Evolutionary conservation across 2,797 vertebrate genomes (phyloP).

Genomic region (Potorous gilbertii): DNA sequence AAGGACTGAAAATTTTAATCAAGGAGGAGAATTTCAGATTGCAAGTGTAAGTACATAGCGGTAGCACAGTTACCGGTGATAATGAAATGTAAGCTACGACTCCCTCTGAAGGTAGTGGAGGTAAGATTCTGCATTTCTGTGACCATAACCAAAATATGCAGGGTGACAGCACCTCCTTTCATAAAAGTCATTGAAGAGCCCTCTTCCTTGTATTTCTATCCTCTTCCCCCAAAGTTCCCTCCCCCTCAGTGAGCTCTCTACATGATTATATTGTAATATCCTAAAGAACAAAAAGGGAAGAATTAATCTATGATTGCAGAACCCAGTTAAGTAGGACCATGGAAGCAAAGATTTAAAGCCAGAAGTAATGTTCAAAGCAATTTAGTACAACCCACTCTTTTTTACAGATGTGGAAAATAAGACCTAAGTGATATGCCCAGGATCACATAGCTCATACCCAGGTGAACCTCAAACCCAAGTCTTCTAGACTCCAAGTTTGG

Average conservation of each 20-base stretch:
- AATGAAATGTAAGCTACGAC: neutral
- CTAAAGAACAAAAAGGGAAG: neutral
- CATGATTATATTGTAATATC: neutral
- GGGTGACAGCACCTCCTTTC: too few species aligned
- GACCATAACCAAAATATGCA: neutral
- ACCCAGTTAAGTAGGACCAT: neutral
- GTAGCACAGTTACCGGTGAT: neutral
- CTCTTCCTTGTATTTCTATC: neutral
- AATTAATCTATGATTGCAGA: neutral
- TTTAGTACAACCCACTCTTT: neutral
- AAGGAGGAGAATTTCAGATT: neutral
- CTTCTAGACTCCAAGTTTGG: neutral
- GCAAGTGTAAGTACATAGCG: neutral
- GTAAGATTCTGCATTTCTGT: neutral
- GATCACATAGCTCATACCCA: neutral
- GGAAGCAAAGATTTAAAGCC: too few species aligned
- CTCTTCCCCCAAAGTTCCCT: neutral
- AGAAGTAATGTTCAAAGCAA: too few species aligned
- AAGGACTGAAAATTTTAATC: neutral
- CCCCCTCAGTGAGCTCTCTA: neutral
- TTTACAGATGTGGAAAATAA: neutral
- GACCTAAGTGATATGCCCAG: neutral
- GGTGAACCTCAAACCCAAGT: neutral
- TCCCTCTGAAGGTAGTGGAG: too few species aligned
- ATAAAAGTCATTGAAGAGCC: neutral